phyloP scores from a whole-genome alignment of 2,797 vertebrate genomes.

The Serranus cabrilla region DNA sequence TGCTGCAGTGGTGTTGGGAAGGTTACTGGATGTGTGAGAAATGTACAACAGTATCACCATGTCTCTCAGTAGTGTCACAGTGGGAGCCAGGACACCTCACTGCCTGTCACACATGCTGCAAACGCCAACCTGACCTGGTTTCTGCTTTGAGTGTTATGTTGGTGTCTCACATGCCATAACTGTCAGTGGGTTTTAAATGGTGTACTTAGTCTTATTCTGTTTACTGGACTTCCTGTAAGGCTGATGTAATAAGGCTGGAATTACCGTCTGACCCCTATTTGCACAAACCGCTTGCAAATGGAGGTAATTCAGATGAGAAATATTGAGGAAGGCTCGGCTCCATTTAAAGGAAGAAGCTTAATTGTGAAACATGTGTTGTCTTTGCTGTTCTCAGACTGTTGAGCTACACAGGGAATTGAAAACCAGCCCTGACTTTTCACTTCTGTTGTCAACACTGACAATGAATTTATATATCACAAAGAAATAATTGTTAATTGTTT shows the following conservation, averaged over 20 bases:
- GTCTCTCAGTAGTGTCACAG: background rate
- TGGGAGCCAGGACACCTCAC: constrained; percentile 19
- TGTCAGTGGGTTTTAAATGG: constrained; percentile 73
- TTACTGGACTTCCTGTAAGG: constrained; percentile 74
- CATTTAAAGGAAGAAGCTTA: constrained; percentile 51
- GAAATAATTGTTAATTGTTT: background rate
- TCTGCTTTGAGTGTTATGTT: constrained; percentile 34
- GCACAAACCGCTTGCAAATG: constrained; percentile 60
- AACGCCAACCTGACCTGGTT: constrained; percentile 57
- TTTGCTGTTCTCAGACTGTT: constrained; percentile 5
- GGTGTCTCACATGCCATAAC: constrained; percentile 55
- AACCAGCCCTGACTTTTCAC: constrained; percentile 13
- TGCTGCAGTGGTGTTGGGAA: background rate
- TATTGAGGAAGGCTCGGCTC: constrained; percentile 49
- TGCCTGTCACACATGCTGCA: constrained; percentile 4
- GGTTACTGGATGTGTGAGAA: constrained; percentile 18
- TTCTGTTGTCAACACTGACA: background rate
- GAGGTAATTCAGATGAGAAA: constrained; percentile 57
- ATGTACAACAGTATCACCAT: background rate
- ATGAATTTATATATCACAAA: background rate
- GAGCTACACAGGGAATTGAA: constrained; percentile 31
- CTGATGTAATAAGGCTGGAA: constrained; percentile 74
- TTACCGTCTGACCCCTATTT: constrained; percentile 67
- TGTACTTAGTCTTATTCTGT: constrained; percentile 69
- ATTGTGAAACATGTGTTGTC: constrained; percentile 27